phyloP scores from a whole-genome alignment of 2,888 invertebrate species.

The Tenthredo notha region DNA sequence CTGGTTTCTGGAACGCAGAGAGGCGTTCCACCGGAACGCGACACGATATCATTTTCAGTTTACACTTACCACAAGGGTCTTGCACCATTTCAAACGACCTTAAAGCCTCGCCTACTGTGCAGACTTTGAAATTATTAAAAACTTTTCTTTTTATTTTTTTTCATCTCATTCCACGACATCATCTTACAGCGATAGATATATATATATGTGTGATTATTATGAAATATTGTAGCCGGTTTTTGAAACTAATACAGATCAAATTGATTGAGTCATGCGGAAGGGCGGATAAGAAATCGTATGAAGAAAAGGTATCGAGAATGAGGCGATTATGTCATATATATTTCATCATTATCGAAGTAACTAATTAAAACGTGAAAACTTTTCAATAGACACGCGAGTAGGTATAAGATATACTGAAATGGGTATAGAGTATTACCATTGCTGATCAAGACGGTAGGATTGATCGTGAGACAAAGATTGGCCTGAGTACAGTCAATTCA shows the following conservation, averaged over 20 bases:
- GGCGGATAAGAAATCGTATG: not conserved
- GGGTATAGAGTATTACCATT: not conserved
- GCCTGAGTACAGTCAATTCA: conserved; percentile 30
- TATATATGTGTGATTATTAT: not conserved
- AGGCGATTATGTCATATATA: not conserved
- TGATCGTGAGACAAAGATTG: conserved; percentile 17
- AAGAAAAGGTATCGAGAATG: not conserved
- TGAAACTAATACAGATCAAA: not conserved
- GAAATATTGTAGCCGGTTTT: not conserved
- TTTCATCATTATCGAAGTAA: not conserved
- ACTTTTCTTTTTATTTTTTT: not conserved
- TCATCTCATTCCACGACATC: not conserved
- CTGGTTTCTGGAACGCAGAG: conserved; percentile 39
- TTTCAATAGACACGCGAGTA: not conserved
- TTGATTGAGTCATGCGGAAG: not conserved
- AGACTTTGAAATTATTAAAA: not conserved
- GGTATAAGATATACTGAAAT: not conserved
- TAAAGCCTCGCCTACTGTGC: conserved; percentile 5
- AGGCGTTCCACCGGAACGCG: conserved; percentile 44
- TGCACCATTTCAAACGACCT: conserved; percentile 15
- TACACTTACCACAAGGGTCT: conserved; percentile 33
- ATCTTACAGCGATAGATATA: not conserved
- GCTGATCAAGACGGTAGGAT: conserved; percentile 4
- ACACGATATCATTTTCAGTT: conserved; percentile 30
- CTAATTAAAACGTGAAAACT: not conserved